Evolutionary conservation across 2,113 vertebrate species (phyloP).

Genomic region (Cebidichthys violaceus): DNA sequence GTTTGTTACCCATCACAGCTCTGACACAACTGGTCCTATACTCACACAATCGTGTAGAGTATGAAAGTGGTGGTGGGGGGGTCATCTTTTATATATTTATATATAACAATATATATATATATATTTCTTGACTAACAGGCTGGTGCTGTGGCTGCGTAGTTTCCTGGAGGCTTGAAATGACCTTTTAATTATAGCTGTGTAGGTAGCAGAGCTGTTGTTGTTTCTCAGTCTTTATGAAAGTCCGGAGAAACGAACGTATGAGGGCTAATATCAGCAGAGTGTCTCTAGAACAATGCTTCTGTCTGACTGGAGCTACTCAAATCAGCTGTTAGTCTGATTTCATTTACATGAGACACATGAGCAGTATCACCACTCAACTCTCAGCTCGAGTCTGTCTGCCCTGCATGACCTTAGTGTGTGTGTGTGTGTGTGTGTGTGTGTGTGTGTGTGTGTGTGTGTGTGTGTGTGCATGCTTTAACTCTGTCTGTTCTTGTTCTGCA

Average conservation of each 20-base stretch:
- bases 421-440: neutral
- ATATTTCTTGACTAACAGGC: no score
- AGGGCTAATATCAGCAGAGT: slow-evolving; percentile 1
- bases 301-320: neutral
- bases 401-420: slow-evolving; percentile 41
- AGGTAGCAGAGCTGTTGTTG: neutral
- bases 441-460: neutral
- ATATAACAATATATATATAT: no score
- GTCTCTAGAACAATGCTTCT: neutral
- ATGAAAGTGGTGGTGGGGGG: neutral
- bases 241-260: neutral
- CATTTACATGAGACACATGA: slow-evolving; percentile 48
- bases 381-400: slow-evolving; percentile 70
- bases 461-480: neutral
- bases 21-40: neutral
- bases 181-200: neutral
- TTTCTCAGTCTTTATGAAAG: neutral
- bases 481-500: slow-evolving; percentile 8
- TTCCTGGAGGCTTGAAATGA: no score
- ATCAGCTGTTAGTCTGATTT: neutral
- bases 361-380: slow-evolving; percentile 83
- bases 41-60: neutral
- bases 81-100: no score
- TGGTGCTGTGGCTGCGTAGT: no score
- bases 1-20: neutral